Conservation (phyloP, 2,888 invertebrate genomes). For the Drosophila hamatofila region DNA sequence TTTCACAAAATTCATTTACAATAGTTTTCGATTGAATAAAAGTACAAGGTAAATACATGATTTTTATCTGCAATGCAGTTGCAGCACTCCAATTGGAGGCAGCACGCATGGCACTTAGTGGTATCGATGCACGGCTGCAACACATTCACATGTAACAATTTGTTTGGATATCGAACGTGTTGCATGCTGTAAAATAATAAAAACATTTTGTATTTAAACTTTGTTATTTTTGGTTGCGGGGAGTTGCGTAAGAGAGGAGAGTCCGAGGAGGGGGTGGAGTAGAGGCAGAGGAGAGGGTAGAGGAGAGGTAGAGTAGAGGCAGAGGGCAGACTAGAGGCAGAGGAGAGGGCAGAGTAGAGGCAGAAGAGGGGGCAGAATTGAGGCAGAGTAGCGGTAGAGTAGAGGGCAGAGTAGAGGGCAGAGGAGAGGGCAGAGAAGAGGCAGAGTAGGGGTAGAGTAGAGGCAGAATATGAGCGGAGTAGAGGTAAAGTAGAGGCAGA, state of each 20-base stretch:
- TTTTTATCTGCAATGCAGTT: not conserved
- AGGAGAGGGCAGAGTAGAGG: not conserved
- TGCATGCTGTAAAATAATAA: conserved; percentile 37
- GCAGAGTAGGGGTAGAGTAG: not conserved
- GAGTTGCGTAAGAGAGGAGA: not conserved
- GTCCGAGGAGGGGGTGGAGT: not conserved
- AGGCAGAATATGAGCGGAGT: not conserved
- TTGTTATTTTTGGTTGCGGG: not conserved
- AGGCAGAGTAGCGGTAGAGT: not conserved
- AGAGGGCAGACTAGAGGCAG: no score
- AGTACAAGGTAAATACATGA: not conserved
- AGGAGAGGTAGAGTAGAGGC: not conserved
- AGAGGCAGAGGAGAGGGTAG: no score
- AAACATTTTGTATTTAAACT: conserved; percentile 35
- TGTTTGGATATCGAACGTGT: conserved; percentile 29
- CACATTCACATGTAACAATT: conserved; percentile 20
- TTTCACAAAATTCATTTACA: not conserved
- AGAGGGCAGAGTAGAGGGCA: not conserved
- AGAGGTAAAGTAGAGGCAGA: not conserved
- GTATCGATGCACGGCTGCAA: not conserved
- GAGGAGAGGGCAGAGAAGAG: not conserved
- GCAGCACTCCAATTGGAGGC: not conserved
- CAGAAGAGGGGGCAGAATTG: not conserved
- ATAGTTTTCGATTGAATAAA: not conserved
- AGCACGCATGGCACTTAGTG: conserved; percentile 1